Base-by-base conservation (phyloP, 1,140 invertebrate species). In the Eulimnadia texana region DNA sequence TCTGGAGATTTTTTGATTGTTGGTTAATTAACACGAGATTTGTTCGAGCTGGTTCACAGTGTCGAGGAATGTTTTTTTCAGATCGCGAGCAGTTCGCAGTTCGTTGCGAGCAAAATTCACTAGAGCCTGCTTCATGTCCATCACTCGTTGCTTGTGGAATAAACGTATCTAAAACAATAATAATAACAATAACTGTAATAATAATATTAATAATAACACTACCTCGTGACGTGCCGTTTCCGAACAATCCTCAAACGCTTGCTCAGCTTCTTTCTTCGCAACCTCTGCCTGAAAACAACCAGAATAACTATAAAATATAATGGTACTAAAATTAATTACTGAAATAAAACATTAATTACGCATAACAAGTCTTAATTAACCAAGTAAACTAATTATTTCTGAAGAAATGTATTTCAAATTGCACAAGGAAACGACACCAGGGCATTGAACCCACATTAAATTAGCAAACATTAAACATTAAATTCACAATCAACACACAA, bases 191-290 rank as follows among this genome's bases (percentile, higher is more conserved):
- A 42, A 9, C 6, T 16, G 16, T 6, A 9, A 42, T 9, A 42
- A 9, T 42, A 42, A 42, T 42, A 42, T 42, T 9, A 42, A 42
- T 42, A 9, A 42, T 9, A 42, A 42, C 16, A 42, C 33, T 33
- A 57, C 55, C 16, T 57, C 55, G 55, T 57, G 55, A 57, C 55
- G 55, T 20, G 55, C 55, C 25, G 11, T 33, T 20, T 57, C 55
- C 10, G 55, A 57, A 29, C 55, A 57, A 10, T 57, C 55, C 2
- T 57, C 55, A 20, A 57, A 57, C 25, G 55, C 55, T 27, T 16
- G n/a, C 33, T 57, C 55, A 27, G 55, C 55, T 33, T 27, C 55
- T 11, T 57, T 57, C 22, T 57, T 57, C 10, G 55, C 28, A 23
- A 16, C 55, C 33, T 57, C 55, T 2, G 55, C 55, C 55, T 57